Base-by-base conservation (phyloP, 1,140 invertebrate species). In the Cyrtorhinus lividipennis region DNA sequence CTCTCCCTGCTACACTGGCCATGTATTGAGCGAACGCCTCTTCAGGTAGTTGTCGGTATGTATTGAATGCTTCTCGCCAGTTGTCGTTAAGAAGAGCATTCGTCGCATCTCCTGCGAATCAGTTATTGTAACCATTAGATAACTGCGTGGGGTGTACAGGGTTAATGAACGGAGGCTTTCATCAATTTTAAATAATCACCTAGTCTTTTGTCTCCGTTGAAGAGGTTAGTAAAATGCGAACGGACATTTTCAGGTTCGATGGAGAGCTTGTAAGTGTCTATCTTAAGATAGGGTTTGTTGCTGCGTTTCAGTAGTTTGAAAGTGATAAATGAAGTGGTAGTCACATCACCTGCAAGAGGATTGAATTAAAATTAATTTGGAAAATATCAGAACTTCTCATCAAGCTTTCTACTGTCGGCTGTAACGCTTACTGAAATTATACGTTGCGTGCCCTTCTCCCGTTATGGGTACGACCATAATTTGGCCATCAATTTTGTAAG, bases 71-170 rank as follows among this genome's bases (percentile, higher is more conserved):
- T 1, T 80, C 71, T 20, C 82, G 78, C 58, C 81, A 80, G 67
- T 86, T 84, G 15, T 83, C 78, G 65, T 85, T 84, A 0, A 86
- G 71, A 69, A 86, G 83, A 13, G 73, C 74, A 46, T 76, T 75
- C 64, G 75, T 73, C 66, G 73, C 69, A 24, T 71, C 66, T 25
- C 72, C 75, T 76, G 57, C 67, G n/a, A n/a, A n/a, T n/a, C n/a
- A n/a, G n/a, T n/a, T n/a, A n/a, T n/a, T n/a, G n/a, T n/a, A n/a
- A n/a, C n/a, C n/a, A n/a, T n/a, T n/a, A n/a, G n/a, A n/a, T n/a
- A n/a, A n/a, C n/a, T n/a, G n/a, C n/a, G n/a, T n/a, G n/a, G n/a
- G n/a, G n/a, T n/a, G n/a, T n/a, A n/a, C n/a, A n/a, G n/a, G n/a
- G n/a, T n/a, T n/a, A n/a, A n/a, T n/a, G n/a, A n/a, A n/a, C n/a